Percentiles rank a stretch among this genome's conserved stretches.
phyloP scores from a whole-genome alignment of 2,113 vertebrate genomes.

The Oophaga pumilio region DNA sequence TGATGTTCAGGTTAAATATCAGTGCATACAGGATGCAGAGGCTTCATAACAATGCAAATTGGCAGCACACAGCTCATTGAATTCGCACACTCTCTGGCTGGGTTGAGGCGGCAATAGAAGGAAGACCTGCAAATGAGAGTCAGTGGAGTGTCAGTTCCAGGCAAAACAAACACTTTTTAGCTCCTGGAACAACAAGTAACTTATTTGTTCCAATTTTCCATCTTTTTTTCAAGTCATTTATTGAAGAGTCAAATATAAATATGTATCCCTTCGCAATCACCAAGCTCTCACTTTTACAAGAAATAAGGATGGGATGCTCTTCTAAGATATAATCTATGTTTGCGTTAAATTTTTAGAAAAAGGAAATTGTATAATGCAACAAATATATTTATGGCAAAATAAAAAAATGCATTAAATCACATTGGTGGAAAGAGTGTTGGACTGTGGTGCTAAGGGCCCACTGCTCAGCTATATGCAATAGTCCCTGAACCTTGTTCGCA shows the following conservation, averaged over 20 bases:
- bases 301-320: not conserved
- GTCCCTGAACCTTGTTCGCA: no score
- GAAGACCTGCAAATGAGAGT: conserved; percentile 32
- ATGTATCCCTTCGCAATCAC: not conserved
- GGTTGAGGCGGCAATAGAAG: not conserved
- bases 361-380: no score
- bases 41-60: conserved; percentile 41
- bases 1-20: conserved; percentile 55
- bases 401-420: no score
- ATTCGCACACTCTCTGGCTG: conserved; percentile 6
- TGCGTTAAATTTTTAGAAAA: not conserved
- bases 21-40: not conserved
- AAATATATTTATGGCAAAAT: no score
- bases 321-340: not conserved
- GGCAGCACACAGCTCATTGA: conserved; percentile 42
- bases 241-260: conserved; percentile 55
- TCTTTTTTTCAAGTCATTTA: conserved; percentile 32
- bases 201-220: conserved; percentile 37
- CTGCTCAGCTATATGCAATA: no score
- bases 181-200: not conserved
- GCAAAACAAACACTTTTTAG: conserved; percentile 19
- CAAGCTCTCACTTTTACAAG: not conserved
- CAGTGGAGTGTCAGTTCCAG: conserved; percentile 28
- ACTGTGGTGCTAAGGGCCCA: no score
- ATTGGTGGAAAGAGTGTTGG: no score